These are phyloP conservation scores for Neelides folsomi DNA, from an alignment of 2,888 invertebrate species.

Conservation along the genomic window DNA sequence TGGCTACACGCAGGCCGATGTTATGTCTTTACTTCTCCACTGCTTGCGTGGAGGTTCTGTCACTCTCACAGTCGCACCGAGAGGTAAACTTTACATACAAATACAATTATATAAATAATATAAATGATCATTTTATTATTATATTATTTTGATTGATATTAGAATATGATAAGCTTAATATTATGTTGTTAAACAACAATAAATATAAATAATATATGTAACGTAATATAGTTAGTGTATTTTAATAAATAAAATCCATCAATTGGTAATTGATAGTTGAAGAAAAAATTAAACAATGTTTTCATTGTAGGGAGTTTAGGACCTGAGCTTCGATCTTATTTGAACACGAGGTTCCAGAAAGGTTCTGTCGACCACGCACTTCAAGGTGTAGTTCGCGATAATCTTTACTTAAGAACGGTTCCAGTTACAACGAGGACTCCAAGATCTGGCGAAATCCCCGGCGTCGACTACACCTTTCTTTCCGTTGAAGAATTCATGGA, in stretches of 20 bases:
- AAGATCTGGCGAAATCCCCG: constrained; percentile 47
- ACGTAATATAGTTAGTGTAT: no score
- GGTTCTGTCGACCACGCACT: constrained; percentile 48
- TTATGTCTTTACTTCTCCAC: constrained; percentile 43
- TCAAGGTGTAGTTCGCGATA: constrained; percentile 51
- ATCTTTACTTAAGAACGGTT: constrained; percentile 49
- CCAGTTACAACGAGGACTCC: constrained; percentile 49
- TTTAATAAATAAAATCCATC: no score
- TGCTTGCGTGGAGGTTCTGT: constrained; percentile 44
- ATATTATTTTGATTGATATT: no score
- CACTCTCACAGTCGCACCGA: constrained; percentile 42
- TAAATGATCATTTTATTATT: no score
- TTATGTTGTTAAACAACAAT: no score
- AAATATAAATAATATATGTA: no score
- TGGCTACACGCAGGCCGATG: constrained; percentile 46
- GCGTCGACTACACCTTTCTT: constrained; percentile 50
- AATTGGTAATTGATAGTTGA: no score
- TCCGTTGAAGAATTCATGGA: constrained; percentile 45
- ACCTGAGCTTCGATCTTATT: constrained; percentile 43
- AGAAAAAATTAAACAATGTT: no score
- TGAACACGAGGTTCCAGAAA: constrained; percentile 46
- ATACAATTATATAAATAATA: no score
- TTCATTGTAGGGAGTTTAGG: constrained; percentile 39
- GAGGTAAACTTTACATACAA: constrained; percentile 36
- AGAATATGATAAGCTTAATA: no score